Conservation (phyloP, 2,113 vertebrate genomes). For the Mandrillus leucophaeus region DNA sequence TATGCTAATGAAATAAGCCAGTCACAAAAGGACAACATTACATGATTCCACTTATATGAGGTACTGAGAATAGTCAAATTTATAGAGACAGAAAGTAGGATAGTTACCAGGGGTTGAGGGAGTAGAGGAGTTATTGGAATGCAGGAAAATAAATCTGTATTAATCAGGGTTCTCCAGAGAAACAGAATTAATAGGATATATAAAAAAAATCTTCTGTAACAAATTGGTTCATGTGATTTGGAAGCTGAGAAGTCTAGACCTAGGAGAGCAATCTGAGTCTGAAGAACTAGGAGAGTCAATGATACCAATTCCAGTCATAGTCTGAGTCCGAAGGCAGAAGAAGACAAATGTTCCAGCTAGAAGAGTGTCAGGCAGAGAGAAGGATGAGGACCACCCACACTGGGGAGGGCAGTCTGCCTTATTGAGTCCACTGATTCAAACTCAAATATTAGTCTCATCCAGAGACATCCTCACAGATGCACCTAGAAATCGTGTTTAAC, state of each 20-base stretch:
- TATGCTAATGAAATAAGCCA: not conserved
- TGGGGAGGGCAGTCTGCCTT: not conserved
- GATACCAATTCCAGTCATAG: not conserved
- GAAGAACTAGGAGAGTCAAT: not conserved
- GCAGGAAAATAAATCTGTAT: not conserved
- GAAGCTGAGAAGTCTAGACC: not conserved
- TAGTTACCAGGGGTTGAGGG: not conserved
- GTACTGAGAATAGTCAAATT: too few species aligned
- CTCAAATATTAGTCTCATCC: not conserved
- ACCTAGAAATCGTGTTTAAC: not conserved
- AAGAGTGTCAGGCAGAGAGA: not conserved
- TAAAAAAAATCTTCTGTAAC: not conserved
- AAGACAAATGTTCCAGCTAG: not conserved
- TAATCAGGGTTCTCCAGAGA: not conserved
- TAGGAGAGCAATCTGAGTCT: not conserved
- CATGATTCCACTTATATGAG: too few species aligned
- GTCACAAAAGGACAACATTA: not conserved
- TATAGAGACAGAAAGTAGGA: not conserved
- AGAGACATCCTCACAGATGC: not conserved
- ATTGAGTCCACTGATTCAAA: not conserved
- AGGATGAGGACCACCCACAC: not conserved
- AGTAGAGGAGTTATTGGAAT: not conserved
- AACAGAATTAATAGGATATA: not conserved
- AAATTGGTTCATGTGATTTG: not conserved
- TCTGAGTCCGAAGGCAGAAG: not conserved